Conservation (phyloP, 64 coral and sea anemone genomes). For the Stylophora pistillata region DNA sequence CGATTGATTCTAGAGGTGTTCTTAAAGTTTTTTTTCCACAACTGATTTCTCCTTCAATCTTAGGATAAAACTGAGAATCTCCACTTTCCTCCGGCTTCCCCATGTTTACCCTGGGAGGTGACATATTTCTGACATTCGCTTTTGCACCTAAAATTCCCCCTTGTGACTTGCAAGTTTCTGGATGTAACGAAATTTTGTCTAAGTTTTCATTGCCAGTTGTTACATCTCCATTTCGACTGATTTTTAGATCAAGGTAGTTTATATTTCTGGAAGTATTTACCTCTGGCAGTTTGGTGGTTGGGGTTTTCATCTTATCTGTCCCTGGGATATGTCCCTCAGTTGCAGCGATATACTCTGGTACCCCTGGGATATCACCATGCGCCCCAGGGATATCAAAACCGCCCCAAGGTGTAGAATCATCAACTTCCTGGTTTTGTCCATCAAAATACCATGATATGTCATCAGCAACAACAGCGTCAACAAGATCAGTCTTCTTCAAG, state of each 20-base stretch:
- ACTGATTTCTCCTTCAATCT: neutral
- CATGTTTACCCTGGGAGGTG: neutral
- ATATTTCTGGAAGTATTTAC: neutral
- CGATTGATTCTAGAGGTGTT: too few species aligned
- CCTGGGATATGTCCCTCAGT: neutral
- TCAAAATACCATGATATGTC: slow-evolving; percentile 43
- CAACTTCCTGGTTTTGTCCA: neutral
- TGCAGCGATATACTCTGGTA: neutral
- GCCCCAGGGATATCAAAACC: neutral
- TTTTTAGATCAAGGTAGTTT: neutral
- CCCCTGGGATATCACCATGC: neutral
- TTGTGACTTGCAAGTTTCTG: neutral
- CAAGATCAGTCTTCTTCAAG: neutral
- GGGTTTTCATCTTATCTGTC: neutral
- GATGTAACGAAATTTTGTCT: neutral
- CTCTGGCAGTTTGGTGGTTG: neutral
- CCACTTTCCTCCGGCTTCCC: neutral
- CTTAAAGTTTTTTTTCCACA: neutral
- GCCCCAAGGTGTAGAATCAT: neutral
- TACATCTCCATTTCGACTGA: neutral
- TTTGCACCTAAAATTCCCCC: neutral
- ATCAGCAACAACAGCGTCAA: neutral
- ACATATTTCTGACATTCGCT: neutral
- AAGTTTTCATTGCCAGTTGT: neutral
- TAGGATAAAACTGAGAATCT: neutral